Conservation (phyloP, 2,888 invertebrate genomes). For the Unio delphinus region DNA sequence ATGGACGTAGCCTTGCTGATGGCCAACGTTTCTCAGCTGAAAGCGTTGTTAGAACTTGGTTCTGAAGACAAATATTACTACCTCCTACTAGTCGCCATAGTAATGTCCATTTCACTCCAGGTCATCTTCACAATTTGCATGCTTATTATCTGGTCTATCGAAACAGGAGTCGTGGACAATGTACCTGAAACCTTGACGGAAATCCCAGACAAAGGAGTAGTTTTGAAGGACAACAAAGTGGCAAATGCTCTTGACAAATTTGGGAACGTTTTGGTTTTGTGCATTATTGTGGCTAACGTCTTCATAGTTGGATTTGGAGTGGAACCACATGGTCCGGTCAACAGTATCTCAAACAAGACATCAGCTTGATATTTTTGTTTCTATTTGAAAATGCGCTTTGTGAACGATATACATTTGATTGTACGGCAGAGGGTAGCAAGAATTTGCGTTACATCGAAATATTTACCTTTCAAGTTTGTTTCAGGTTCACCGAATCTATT, state of each 20-base stretch:
- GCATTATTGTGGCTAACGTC: conserved; percentile 38
- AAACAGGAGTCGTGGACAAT: conserved; percentile 23
- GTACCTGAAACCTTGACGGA: background rate
- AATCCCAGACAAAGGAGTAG: conserved; percentile 4
- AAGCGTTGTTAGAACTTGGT: conserved; percentile 30
- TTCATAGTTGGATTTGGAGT: conserved; percentile 41
- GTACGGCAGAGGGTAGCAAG: no score
- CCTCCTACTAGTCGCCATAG: conserved; percentile 25
- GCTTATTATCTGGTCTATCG: conserved; percentile 31
- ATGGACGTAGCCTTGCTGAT: conserved; percentile 44
- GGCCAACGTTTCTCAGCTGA: conserved; percentile 45
- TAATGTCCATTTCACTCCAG: conserved; percentile 34
- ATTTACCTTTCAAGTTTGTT: no score
- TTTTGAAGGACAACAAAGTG: conserved; percentile 14
- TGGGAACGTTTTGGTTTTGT: conserved; percentile 30
- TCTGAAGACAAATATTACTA: conserved; percentile 27
- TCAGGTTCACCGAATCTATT: no score
- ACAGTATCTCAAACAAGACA: background rate
- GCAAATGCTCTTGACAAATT: conserved; percentile 30
- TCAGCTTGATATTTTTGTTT: background rate
- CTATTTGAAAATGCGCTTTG: no score
- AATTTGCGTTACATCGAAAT: no score
- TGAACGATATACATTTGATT: no score
- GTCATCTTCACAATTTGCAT: conserved; percentile 35
- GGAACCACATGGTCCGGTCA: conserved; percentile 15